Conservation (phyloP, 2,797 vertebrate genomes). For the Carduelis carduelis region DNA sequence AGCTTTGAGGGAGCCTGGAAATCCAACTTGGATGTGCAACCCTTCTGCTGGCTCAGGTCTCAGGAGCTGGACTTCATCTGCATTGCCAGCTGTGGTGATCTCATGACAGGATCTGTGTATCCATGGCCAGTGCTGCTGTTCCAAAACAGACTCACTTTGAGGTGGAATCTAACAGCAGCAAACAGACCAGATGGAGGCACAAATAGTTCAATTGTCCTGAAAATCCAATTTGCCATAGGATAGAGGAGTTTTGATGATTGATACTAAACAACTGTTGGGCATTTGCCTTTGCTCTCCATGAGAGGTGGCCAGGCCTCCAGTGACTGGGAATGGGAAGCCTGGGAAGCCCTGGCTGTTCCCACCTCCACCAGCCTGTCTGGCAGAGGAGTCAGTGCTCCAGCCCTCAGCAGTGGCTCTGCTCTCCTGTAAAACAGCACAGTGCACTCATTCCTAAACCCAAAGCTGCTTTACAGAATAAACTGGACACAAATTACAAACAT, state of each 20-base stretch:
- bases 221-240: not conserved
- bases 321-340: fast-evolving
- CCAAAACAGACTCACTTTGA: not conserved
- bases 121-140: not conserved
- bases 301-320: not conserved
- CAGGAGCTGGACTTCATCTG: not conserved
- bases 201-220: not conserved
- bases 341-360: not conserved
- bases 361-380: not conserved
- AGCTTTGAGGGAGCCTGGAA: not conserved
- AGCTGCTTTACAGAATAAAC: not conserved
- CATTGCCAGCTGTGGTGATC: not conserved
- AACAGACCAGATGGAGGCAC: not conserved
- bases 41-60: not conserved
- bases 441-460: not conserved
- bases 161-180: not conserved
- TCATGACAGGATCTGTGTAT: not conserved
- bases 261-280: not conserved
- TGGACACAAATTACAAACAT: not conserved
- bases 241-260: not conserved
- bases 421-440: not conserved
- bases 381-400: not conserved
- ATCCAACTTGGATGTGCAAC: not conserved
- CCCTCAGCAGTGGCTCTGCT: not conserved
- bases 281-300: not conserved